Conservation (phyloP, 2,797 vertebrate genomes). For the Psittacula echo region DNA sequence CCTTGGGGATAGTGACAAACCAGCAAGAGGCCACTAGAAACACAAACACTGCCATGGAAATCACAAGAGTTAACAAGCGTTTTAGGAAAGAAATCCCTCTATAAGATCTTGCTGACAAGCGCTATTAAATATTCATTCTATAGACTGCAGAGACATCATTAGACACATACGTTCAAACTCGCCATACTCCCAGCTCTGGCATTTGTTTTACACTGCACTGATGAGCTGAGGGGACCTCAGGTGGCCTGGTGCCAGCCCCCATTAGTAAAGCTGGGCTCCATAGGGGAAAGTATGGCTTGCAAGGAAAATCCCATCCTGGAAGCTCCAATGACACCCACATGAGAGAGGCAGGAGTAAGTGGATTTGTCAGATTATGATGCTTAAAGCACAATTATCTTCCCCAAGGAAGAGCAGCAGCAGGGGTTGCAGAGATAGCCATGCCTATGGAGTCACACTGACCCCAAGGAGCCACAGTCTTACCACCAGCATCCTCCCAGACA, state of each 20-base stretch:
- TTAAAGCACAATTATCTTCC: accelerated
- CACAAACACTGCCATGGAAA: slow-evolving; percentile 28
- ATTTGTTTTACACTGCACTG: slow-evolving; percentile 54
- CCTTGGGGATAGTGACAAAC: neutral
- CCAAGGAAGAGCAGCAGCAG: neutral
- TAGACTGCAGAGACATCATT: slow-evolving; percentile 81
- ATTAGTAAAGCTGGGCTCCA: neutral
- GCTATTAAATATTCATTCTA: slow-evolving; percentile 85
- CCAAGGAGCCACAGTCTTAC: neutral
- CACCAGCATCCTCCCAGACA: neutral
- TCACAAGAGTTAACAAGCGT: slow-evolving; percentile 71
- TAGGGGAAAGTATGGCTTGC: neutral
- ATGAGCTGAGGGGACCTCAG: neutral
- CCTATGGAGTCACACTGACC: neutral
- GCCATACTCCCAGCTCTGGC: slow-evolving; percentile 36
- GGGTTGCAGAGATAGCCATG: accelerated
- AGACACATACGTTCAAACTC: slow-evolving; percentile 67
- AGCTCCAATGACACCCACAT: accelerated
- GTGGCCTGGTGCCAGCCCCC: neutral
- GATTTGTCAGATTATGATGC: neutral
- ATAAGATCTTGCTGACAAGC: slow-evolving; percentile 82
- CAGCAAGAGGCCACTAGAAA: slow-evolving; percentile 21
- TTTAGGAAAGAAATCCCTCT: slow-evolving; percentile 69
- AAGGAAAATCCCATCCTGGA: neutral
- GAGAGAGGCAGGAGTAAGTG: neutral